phyloP scores from a whole-genome alignment of 2,888 invertebrate genomes.

The Lochmaea capreae region DNA sequence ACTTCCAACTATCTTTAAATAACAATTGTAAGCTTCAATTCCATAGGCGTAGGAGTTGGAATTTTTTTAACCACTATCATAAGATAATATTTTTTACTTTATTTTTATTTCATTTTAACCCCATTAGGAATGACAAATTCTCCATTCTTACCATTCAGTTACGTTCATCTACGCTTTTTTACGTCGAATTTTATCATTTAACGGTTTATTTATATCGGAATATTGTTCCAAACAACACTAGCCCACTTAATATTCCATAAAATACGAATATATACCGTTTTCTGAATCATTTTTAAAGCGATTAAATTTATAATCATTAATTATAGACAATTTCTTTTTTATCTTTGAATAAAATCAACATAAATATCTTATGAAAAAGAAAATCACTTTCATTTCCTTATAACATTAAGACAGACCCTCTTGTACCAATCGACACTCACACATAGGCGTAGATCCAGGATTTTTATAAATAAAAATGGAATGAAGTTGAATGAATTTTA shows the following conservation, averaged over 20 bases:
- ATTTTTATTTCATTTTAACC: no score
- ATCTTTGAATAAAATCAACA: neutral
- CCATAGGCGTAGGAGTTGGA: no score
- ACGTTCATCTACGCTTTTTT: no score
- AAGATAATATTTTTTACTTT: no score
- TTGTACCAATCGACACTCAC: neutral
- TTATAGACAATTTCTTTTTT: conserved; percentile 5
- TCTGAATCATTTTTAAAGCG: neutral
- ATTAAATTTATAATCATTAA: conserved; percentile 7
- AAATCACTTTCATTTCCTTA: neutral
- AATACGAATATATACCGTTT: neutral
- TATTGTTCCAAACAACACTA: neutral
- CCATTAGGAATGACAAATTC: no score
- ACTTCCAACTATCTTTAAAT: no score
- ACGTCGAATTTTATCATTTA: neutral
- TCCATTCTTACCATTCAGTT: no score
- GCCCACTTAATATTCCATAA: neutral
- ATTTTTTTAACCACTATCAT: no score
- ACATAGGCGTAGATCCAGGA: neutral
- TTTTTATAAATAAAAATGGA: no score
- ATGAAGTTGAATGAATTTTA: no score
- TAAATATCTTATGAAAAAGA: neutral
- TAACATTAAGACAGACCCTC: neutral
- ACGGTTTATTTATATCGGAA: neutral
- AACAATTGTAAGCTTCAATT: no score